Conservation (phyloP, 2,113 vertebrate genomes). For the Okapia johnstoni region DNA sequence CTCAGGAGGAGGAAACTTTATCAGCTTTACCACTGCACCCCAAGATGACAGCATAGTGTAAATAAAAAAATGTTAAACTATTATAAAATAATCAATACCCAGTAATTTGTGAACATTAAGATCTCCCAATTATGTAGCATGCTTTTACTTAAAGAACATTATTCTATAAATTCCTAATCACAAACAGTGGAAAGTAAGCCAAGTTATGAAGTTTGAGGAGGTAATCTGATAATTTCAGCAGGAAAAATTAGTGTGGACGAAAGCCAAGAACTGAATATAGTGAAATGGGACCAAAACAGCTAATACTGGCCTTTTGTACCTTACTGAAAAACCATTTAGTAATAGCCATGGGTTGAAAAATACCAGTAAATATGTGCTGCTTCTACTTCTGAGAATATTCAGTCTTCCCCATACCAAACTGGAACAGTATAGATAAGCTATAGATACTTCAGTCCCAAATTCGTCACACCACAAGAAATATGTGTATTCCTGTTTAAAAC, state of each 20-base stretch:
- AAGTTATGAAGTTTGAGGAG: background rate
- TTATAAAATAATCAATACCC: conserved; percentile 33
- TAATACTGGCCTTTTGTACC: background rate
- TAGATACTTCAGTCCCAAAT: background rate
- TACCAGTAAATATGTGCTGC: background rate
- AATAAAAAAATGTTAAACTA: background rate
- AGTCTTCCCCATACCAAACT: background rate
- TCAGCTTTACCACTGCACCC: background rate
- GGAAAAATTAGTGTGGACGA: conserved; percentile 3
- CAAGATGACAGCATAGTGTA: background rate
- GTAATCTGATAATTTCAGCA: background rate
- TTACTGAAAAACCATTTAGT: background rate
- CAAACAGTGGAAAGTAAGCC: conserved; percentile 23
- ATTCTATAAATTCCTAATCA: conserved; percentile 38
- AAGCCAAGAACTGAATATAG: background rate
- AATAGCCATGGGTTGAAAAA: background rate
- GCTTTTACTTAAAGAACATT: conserved; percentile 40
- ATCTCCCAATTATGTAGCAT: background rate
- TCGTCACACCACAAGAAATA: background rate
- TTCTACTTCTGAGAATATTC: background rate
- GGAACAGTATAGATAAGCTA: background rate
- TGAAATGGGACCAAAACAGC: background rate
- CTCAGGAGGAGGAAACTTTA: background rate
- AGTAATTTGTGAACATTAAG: conserved; percentile 6
- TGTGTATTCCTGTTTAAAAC: background rate